Evolutionary conservation across 2,888 invertebrate genomes (phyloP), one percentile per base, ranked within the genome.

Genomic region (Nomada ferruginata): DNA sequence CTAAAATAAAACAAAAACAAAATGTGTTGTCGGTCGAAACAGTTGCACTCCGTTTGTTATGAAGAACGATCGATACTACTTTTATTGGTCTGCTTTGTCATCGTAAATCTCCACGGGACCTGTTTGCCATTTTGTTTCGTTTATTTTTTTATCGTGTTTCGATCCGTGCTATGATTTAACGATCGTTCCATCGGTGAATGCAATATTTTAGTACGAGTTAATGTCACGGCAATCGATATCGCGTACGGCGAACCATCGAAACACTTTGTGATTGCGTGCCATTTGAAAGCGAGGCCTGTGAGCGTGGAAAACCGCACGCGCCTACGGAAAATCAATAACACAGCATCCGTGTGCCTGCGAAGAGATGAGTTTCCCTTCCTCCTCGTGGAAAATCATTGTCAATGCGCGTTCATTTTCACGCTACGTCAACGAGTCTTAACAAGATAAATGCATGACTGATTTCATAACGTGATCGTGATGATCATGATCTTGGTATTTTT

Each of bases 311-410:
- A 85, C 85, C 87, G 84, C 89, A 88, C 88, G 85, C 88, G 87
- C 89, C 89, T 89, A 84, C 89, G 63, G 84, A 87, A 88, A 88
- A 89, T 88, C 88, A 88, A 88, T 88, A 88, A 76, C 75, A 82
- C 87, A 89, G 79, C 89, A 72, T 89, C 87, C 85, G 79, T 69
- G 75, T 61, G 74, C 75, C 61, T 29, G 61, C 69, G 76, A 47
- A 60, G 76, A 77, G 65, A 77, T 79, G 70, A 80, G 64, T 83
- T 84, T 84, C 79, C 44, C 50, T 78, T 77, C 78, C 78, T 76
- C 44, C 57, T 78, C 64, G 4, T 68, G 71, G 64, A 88, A 76
- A 84, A 80, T 76, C 65, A 60, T 68, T 70, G 20, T 52, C 68
- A 52, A 36, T 11, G 29, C 10, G 1, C 15, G n/a, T 66, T 29